Evolutionary conservation across 2,113 vertebrate genomes (phyloP).

Genomic region (Poicephalus gulielmi): DNA sequence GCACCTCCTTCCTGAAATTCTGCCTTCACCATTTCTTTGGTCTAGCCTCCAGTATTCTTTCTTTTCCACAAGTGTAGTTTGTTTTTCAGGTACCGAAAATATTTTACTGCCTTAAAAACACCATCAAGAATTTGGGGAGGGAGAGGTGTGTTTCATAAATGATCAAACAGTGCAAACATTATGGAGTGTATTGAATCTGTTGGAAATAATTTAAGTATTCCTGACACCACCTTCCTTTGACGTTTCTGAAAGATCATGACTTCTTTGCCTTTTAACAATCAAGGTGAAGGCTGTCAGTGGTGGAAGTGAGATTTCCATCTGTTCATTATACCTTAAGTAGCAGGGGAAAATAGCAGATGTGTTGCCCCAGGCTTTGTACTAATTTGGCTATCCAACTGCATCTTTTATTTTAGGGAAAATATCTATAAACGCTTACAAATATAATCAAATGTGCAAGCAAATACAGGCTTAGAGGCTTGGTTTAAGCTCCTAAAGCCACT

Average conservation of each 20-base stretch:
- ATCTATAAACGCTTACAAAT: neutral
- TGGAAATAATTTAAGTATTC: neutral
- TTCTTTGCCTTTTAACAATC: neutral
- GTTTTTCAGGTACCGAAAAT: neutral
- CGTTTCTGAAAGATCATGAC: neutral
- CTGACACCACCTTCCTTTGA: neutral
- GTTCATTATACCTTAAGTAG: neutral
- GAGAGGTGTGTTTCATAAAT: neutral
- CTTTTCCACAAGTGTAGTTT: neutral
- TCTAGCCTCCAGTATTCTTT: neutral
- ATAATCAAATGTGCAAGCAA: neutral
- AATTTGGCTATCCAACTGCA: neutral
- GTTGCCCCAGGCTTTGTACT: constrained; percentile 12
- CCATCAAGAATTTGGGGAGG: neutral
- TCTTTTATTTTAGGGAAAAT: neutral
- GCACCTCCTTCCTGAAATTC: neutral
- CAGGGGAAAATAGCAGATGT: constrained; percentile 20
- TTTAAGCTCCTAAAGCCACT: neutral
- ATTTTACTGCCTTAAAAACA: neutral
- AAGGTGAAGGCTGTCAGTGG: neutral
- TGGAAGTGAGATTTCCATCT: constrained; percentile 26
- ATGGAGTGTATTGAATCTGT: neutral
- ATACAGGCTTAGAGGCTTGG: neutral
- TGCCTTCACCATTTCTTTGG: neutral
- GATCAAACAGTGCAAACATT: neutral